phyloP scores from a whole-genome alignment of 2,797 vertebrate genomes.

The Psittacula echo region DNA sequence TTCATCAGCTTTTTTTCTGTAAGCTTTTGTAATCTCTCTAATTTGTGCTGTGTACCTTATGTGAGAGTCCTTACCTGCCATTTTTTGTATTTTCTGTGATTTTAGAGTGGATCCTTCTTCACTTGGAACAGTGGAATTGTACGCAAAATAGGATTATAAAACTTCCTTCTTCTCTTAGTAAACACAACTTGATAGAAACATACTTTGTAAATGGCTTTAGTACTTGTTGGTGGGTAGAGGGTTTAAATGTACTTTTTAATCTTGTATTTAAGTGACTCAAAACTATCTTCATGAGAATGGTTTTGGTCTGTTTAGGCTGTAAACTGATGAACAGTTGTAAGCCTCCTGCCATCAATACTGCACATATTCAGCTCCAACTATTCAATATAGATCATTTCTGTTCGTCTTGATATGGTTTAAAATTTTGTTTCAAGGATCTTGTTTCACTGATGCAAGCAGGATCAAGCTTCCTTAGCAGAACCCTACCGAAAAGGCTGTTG shows the following conservation, averaged over 20 bases:
- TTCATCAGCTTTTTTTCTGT: neutral
- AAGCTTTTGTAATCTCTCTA: neutral
- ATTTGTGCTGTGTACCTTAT: neutral
- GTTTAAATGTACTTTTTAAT: neutral
- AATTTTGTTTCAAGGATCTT: neutral
- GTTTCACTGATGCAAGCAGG: neutral
- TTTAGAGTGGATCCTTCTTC: neutral
- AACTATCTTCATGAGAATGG: neutral
- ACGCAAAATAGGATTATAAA: neutral
- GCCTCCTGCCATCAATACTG: neutral
- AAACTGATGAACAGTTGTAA: neutral
- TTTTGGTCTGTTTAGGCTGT: neutral
- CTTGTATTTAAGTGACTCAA: neutral
- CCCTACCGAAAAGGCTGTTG: neutral
- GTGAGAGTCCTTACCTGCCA: neutral
- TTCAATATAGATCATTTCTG: neutral
- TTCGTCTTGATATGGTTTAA: neutral
- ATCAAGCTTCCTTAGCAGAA: neutral
- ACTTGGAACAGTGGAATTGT: neutral
- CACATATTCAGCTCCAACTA: neutral
- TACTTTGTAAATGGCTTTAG: neutral
- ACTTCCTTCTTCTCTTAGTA: neutral
- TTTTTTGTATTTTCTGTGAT: neutral
- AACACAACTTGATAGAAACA: neutral
- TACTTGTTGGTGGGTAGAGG: neutral